Conservation (phyloP, 2,888 invertebrate species). For the Ephialtes manifestator region DNA sequence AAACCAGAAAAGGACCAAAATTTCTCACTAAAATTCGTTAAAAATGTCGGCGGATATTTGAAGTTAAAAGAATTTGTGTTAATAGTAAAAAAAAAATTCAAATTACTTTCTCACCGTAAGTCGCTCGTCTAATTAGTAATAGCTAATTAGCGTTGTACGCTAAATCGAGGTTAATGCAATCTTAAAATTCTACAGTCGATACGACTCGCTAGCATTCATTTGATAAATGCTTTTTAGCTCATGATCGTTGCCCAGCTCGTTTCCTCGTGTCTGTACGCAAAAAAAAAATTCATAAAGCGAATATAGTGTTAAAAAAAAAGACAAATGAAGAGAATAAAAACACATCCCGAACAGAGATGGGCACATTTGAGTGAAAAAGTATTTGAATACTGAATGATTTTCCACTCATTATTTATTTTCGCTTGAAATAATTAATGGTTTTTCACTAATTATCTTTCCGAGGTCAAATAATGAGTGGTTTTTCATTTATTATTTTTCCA, state of each 20-base stretch:
- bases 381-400: too few species aligned
- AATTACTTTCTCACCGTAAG: not conserved
- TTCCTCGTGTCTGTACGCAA: constrained; percentile 46
- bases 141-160: constrained; percentile 42
- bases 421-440: too few species aligned
- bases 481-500: too few species aligned
- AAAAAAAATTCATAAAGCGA: constrained; percentile 39
- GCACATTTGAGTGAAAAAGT: too few species aligned
- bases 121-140: not conserved
- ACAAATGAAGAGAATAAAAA: not conserved
- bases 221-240: constrained; percentile 53
- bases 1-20: too few species aligned
- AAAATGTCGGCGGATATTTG: too few species aligned
- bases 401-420: too few species aligned
- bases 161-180: constrained; percentile 15
- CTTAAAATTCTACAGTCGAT: constrained; percentile 47
- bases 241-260: constrained; percentile 55
- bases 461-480: too few species aligned
- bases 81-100: too few species aligned
- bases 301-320: not conserved
- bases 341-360: not conserved
- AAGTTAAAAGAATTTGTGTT: too few species aligned
- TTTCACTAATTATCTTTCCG: too few species aligned
- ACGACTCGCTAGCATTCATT: constrained; percentile 41
- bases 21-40: too few species aligned